Conservation (phyloP, 1,140 invertebrate species). For the Polypedilum pembai region DNA sequence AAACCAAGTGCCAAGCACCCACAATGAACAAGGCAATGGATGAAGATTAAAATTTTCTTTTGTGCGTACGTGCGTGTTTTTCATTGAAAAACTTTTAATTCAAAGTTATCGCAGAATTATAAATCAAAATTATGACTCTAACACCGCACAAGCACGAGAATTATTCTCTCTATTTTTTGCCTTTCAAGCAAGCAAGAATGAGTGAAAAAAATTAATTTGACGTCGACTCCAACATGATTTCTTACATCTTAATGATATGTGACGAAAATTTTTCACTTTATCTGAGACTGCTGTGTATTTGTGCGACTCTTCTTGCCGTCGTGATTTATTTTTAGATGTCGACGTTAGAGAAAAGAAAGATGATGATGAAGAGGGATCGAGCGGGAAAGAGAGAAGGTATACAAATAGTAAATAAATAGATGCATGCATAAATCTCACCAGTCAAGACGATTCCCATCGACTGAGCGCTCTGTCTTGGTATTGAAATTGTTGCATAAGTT, state of each 20-base stretch:
- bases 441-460: slow-evolving; percentile 42
- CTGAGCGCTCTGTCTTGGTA: slow-evolving; percentile 39
- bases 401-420: slow-evolving; percentile 23
- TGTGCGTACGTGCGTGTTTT: too few species aligned
- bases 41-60: too few species aligned
- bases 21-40: neutral
- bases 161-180: neutral
- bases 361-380: neutral
- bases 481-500: slow-evolving; percentile 42
- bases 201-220: slow-evolving; percentile 8
- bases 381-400: slow-evolving; percentile 26
- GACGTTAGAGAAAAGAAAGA: neutral
- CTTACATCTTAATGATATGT: slow-evolving; percentile 28
- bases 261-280: slow-evolving; percentile 5
- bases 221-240: slow-evolving; percentile 26
- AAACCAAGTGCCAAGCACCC: neutral
- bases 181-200: neutral
- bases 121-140: slow-evolving; percentile 7
- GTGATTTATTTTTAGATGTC: neutral
- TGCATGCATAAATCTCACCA: slow-evolving; percentile 36
- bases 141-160: neutral
- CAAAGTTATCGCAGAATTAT: neutral
- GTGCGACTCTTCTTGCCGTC: neutral
- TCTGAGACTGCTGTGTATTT: neutral
- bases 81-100: too few species aligned